phyloP scores from a whole-genome alignment of 1,140 invertebrate species.

The Habropoda laboriosa region DNA sequence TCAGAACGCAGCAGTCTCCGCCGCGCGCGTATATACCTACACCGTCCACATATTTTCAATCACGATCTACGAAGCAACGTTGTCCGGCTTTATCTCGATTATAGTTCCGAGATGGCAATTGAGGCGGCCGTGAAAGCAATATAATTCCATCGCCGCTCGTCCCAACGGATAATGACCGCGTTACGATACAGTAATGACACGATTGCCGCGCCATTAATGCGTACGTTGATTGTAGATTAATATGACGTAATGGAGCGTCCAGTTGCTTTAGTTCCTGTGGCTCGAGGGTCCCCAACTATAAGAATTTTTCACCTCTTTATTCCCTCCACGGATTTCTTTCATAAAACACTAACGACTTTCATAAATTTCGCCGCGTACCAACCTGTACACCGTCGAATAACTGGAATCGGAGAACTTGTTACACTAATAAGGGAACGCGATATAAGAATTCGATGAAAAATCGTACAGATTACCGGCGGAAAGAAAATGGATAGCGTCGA shows the following conservation, averaged over 20 bases:
- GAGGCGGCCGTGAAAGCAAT: slow-evolving; percentile 44
- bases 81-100: slow-evolving; percentile 60
- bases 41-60: slow-evolving; percentile 60
- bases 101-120: slow-evolving; percentile 49
- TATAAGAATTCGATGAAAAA: neutral
- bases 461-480: neutral
- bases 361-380: neutral
- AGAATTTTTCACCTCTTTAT: neutral
- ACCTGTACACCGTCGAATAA: too few relatives aligned
- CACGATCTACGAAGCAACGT: slow-evolving; percentile 39
- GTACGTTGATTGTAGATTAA: slow-evolving; percentile 52
- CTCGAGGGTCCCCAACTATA: too few relatives aligned
- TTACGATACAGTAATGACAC: slow-evolving; percentile 47
- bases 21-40: too few relatives aligned
- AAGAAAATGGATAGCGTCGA: neutral
- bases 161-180: slow-evolving; percentile 34
- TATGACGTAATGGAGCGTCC: slow-evolving; percentile 32
- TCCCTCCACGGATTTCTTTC: too few relatives aligned
- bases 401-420: too few relatives aligned
- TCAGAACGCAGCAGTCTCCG: too few relatives aligned
- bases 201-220: slow-evolving; percentile 16
- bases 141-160: slow-evolving; percentile 32
- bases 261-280: slow-evolving; percentile 7
- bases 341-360: neutral
- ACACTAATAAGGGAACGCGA: neutral